phyloP scores from a whole-genome alignment of 2,797 vertebrate species.

The Cephalopachus bancanus region DNA sequence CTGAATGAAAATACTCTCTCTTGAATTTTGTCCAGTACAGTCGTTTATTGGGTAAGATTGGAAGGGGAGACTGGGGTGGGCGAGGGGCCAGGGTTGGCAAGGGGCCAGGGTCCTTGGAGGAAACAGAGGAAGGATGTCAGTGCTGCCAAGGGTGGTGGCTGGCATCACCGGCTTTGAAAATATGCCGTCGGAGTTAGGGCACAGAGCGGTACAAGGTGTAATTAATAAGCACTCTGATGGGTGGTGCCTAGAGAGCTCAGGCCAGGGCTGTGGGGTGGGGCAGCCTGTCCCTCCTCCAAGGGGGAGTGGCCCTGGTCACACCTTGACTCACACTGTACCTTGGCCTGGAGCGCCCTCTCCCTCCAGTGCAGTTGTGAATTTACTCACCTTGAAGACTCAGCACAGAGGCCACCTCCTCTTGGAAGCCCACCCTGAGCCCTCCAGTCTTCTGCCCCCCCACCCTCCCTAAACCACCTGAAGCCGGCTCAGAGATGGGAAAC shows the following conservation, averaged over 20 bases:
- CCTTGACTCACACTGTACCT: too few relatives aligned
- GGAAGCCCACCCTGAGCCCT: conserved; percentile 2
- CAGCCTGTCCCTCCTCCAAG: background rate
- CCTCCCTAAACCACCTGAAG: background rate
- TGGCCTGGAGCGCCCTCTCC: background rate
- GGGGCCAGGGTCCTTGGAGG: background rate
- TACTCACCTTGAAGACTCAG: background rate
- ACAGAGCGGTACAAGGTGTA: background rate
- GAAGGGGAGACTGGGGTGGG: background rate
- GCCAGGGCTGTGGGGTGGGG: background rate
- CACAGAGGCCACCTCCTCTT: background rate
- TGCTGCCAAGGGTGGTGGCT: background rate
- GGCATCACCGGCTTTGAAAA: background rate
- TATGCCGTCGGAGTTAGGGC: background rate
- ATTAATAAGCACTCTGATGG: background rate
- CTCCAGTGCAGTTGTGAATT: background rate
- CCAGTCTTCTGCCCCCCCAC: background rate
- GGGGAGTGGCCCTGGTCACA: too few relatives aligned
- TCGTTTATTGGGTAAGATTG: background rate
- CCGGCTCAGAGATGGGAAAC: background rate
- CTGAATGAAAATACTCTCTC: background rate
- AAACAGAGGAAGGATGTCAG: background rate
- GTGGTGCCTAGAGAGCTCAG: background rate
- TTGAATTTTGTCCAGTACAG: background rate
- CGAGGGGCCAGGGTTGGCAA: background rate